Evolutionary conservation across 2,113 vertebrate genomes (phyloP).

Genomic region (Sprattus sprattus): DNA sequence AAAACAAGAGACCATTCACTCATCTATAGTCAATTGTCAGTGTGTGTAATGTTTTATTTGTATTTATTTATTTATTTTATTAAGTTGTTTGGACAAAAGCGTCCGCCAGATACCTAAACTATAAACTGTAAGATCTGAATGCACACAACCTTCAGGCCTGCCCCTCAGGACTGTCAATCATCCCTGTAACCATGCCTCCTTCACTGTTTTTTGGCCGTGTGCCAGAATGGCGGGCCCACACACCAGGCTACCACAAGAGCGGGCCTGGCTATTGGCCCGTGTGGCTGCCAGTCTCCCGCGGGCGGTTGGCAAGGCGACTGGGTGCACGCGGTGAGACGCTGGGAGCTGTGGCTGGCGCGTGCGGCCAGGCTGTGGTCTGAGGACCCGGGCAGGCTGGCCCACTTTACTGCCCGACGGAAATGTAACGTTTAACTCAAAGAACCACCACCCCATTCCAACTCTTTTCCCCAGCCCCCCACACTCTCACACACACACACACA

Average conservation of each 20-base stretch:
- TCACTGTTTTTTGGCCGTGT: neutral
- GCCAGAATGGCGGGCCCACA: neutral
- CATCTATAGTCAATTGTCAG: too few relatives aligned
- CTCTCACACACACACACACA: constrained; percentile 7
- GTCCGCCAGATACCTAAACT: too few relatives aligned
- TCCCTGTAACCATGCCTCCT: neutral
- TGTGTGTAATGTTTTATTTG: too few relatives aligned
- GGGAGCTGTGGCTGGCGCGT: neutral
- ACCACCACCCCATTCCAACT: neutral
- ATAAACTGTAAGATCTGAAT: too few relatives aligned
- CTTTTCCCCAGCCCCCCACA: neutral
- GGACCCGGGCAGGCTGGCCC: neutral
- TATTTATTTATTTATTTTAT: too few relatives aligned
- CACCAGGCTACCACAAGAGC: neutral
- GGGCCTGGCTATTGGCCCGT: neutral
- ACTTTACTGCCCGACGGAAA: neutral
- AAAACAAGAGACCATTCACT: too few relatives aligned
- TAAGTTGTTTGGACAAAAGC: too few relatives aligned
- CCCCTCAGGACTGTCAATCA: neutral
- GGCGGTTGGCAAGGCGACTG: neutral
- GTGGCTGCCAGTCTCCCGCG: neutral
- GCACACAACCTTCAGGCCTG: too few relatives aligned
- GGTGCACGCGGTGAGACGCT: neutral
- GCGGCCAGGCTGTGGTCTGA: neutral
- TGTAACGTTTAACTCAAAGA: neutral